These are phyloP conservation scores for Ceryle rudis DNA, from an alignment of 2,797 vertebrate genomes.

Conservation along the genomic window DNA sequence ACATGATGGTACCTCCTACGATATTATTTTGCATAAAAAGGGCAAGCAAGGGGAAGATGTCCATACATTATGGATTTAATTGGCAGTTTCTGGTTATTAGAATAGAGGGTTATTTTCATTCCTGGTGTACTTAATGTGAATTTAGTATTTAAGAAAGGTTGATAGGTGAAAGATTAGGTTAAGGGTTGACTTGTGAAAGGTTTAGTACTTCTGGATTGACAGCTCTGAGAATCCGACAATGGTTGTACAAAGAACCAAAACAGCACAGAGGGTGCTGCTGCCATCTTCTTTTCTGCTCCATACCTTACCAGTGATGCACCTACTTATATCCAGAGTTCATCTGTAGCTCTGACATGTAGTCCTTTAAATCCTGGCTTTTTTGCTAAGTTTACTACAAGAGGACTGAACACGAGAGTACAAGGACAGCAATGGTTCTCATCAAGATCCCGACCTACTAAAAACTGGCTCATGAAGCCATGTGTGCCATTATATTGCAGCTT, in stretches of 20 bases:
- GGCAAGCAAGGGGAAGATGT: constrained; percentile 57
- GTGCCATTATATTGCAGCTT: not conserved
- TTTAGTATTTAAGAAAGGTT: constrained; percentile 49
- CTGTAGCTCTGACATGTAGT: not conserved
- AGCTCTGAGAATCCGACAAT: not conserved
- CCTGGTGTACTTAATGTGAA: constrained; percentile 41
- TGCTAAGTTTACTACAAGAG: not conserved
- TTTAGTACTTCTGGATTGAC: constrained; percentile 33
- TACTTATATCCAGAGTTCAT: not conserved
- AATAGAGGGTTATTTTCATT: constrained; percentile 57
- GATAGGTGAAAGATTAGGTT: constrained; percentile 28
- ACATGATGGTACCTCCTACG: constrained; percentile 23
- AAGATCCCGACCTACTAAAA: not conserved
- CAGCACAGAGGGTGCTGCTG: not conserved
- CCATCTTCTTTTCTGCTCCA: not conserved
- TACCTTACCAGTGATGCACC: not conserved
- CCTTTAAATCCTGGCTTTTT: not conserved
- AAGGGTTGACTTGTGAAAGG: constrained; percentile 10
- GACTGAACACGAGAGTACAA: not conserved
- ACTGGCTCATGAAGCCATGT: no score
- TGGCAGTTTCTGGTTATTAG: constrained; percentile 55
- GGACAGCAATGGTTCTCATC: not conserved
- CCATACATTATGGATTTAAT: constrained; percentile 70
- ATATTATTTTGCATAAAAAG: constrained; percentile 68
- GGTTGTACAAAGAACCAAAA: not conserved